A percentile compares a stretch with the other conserved stretches of the same genome.
phyloP scores from a whole-genome alignment of 2,113 vertebrate species.

The Odontophorus gujanensis region DNA sequence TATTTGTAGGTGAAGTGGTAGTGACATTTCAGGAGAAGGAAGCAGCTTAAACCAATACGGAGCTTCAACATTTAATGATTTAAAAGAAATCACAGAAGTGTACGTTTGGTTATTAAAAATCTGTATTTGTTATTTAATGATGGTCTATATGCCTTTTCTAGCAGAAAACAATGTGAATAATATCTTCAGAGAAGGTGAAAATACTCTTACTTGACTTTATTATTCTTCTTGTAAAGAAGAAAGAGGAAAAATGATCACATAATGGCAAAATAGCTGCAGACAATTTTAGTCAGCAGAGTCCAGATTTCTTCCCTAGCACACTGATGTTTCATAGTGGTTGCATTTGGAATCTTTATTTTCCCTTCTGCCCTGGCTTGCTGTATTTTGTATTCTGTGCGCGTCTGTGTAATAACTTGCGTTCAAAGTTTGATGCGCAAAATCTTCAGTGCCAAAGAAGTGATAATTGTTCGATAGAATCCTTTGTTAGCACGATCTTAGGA shows the following conservation, averaged over 20 bases:
- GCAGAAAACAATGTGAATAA: background rate
- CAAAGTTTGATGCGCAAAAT: background rate
- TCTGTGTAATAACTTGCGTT: background rate
- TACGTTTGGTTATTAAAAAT: background rate
- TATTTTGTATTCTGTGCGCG: background rate
- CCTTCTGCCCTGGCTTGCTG: accelerated
- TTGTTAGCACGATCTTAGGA: background rate
- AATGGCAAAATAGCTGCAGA: background rate
- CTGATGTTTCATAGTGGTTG: background rate
- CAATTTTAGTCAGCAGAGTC: background rate
- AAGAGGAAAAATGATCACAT: background rate
- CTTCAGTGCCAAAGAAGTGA: background rate
- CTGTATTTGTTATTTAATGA: background rate
- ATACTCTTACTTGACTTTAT: background rate
- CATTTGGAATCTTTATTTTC: background rate
- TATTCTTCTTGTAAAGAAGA: background rate
- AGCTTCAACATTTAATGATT: background rate
- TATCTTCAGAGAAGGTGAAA: background rate
- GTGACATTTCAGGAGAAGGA: background rate
- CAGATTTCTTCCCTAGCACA: background rate
- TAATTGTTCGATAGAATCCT: background rate
- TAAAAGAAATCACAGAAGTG: background rate
- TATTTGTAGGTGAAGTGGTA: background rate
- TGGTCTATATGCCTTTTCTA: background rate
- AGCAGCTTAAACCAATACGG: background rate